Evolutionary conservation across 1,140 invertebrate genomes (phyloP).

Genomic region (Solenopsis invicta): DNA sequence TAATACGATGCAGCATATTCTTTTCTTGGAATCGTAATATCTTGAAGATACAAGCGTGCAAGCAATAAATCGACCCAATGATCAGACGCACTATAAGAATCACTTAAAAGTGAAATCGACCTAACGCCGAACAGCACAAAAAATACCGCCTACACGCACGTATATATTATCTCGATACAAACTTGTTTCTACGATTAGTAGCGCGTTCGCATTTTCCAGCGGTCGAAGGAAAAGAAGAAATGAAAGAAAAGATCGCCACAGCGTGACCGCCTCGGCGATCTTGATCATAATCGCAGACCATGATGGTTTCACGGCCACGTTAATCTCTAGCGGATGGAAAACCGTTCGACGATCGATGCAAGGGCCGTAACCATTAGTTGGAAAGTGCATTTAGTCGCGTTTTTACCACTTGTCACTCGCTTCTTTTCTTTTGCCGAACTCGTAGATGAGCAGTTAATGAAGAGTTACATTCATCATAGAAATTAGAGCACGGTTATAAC

Average conservation of each 20-base stretch:
- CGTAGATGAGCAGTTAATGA: not conserved
- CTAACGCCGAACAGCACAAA: not conserved
- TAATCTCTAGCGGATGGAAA: slow-evolving; percentile 31
- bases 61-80: not conserved
- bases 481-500: not conserved
- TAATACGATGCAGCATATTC: not conserved
- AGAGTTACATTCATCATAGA: not conserved
- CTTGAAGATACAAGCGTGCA: not conserved
- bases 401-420: not conserved
- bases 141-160: slow-evolving; percentile 23
- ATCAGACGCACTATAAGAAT: not conserved
- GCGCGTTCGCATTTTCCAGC: slow-evolving; percentile 13
- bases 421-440: not conserved
- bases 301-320: slow-evolving; percentile 55
- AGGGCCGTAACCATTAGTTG: slow-evolving; percentile 8
- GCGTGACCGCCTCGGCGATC: slow-evolving; percentile 50
- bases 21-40: not conserved
- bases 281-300: slow-evolving; percentile 32
- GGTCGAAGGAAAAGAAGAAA: slow-evolving; percentile 33
- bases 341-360: slow-evolving; percentile 24
- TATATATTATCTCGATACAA: not conserved
- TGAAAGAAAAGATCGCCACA: slow-evolving; percentile 4
- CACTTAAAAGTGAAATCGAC: slow-evolving; percentile 44
- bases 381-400: slow-evolving; percentile 26
- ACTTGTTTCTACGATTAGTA: slow-evolving; percentile 29